Evolutionary conservation across 2,113 vertebrate species (phyloP).

Genomic region (Eira barbara): DNA sequence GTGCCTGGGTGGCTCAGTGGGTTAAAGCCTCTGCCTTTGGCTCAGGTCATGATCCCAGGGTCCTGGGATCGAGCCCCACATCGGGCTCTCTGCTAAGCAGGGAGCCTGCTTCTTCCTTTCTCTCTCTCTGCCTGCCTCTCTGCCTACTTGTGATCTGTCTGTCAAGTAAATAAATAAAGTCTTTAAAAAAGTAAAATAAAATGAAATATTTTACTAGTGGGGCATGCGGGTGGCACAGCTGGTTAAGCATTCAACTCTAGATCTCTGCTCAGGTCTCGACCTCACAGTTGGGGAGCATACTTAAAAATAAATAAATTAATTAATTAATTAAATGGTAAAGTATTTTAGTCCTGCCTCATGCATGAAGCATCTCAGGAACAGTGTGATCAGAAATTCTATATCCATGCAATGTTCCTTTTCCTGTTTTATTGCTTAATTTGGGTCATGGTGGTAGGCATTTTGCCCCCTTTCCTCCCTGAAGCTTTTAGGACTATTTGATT

Average conservation of each 20-base stretch:
- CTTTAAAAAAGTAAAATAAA: no score
- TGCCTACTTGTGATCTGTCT: no score
- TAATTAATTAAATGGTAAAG: background rate
- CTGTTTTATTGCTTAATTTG: background rate
- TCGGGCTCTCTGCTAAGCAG: no score
- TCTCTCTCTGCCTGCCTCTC: no score
- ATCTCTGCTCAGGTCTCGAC: background rate
- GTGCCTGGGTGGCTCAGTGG: no score
- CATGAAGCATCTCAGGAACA: background rate
- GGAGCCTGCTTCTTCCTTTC: no score
- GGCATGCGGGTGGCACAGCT: background rate
- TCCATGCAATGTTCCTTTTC: background rate
- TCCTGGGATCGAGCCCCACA: no score
- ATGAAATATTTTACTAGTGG: background rate
- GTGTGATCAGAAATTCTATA: background rate
- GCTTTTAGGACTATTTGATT: background rate
- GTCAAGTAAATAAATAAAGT: no score
- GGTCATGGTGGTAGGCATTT: background rate
- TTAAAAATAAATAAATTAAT: background rate
- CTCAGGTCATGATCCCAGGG: no score
- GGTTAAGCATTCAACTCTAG: background rate
- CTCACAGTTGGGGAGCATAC: background rate
- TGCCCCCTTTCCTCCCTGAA: background rate
- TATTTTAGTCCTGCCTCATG: background rate
- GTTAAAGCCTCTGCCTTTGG: no score